These are phyloP conservation scores for Noctua janthina DNA, from an alignment of 2,888 invertebrate species.

Conservation along the genomic window DNA sequence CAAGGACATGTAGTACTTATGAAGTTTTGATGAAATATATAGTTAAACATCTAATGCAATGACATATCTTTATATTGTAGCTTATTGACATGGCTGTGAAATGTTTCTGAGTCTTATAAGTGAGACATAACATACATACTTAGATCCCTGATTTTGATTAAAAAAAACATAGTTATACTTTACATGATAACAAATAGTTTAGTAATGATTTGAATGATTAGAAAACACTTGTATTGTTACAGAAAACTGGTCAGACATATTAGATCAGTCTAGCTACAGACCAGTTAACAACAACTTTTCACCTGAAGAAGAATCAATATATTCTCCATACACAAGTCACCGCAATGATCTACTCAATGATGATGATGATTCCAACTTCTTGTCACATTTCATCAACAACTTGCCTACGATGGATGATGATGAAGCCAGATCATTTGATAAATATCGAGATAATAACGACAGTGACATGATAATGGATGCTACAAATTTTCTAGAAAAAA, in stretches of 20 bases:
- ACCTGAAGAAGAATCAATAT: conserved; percentile 85
- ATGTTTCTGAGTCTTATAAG: neutral
- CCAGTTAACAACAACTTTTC: conserved; percentile 83
- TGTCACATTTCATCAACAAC: conserved; percentile 84
- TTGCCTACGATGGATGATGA: conserved; percentile 84
- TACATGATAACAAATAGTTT: conserved; percentile 9
- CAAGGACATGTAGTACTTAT: neutral
- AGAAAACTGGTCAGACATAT: conserved; percentile 89
- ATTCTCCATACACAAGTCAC: conserved; percentile 80
- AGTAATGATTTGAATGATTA: neutral
- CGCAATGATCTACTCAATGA: conserved; percentile 79
- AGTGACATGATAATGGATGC: conserved; percentile 89
- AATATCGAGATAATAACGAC: conserved; percentile 83
- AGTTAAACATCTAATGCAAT: neutral
- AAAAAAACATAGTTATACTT: neutral
- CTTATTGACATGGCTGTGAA: neutral
- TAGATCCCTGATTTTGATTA: conserved; percentile 19
- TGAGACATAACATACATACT: conserved; percentile 6
- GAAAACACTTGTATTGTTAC: conserved; percentile 62
- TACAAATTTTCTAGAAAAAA: conserved; percentile 86
- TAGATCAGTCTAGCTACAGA: conserved; percentile 85
- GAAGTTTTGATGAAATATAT: neutral
- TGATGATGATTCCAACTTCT: conserved; percentile 83
- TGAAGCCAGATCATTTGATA: conserved; percentile 79
- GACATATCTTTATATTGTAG: neutral